Base-by-base conservation (phyloP, 1,140 invertebrate genomes). In the Lineus longissimus region DNA sequence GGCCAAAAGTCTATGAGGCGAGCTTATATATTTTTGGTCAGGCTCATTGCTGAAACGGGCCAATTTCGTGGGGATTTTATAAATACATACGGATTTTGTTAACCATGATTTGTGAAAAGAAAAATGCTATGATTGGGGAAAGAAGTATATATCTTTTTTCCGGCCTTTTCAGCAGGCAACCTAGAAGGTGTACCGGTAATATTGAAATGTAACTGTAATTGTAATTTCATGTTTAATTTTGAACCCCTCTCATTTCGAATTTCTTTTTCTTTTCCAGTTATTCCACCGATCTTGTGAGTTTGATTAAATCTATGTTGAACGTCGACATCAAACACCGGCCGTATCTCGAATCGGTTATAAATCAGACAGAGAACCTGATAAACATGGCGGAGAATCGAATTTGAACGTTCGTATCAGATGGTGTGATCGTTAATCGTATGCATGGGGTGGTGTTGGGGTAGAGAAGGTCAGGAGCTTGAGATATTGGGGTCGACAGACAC, bases 261-360 rank as follows among this genome's bases (percentile, higher is more conserved):
- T 51, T 51, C 9, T 4, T 51, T 6, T 23, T 51, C 25, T 59
- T 60, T 60, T 62, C 9, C 60, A 62, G 60, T 22, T 62, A 59
- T 62, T 62, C 45, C 45, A 19, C 19, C 29, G 27, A 57, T 19
- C 30, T 58, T 17, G 33, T 62, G 56, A 41, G 59, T 30, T 25
- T 62, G 23, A 57, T 58, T 2, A 62, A 57, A 40, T 55, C 25
- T 15, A 62, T 62, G 60, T 41, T 62, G n/a, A 29, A 15, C 13
- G 51, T 62, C 31, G 27, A 62, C 22, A n/a, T 41, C 19, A 11
- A 27, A n/a, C 2, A n/a, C 19, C 40, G 60, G 9, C 60, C 60
- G 15, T 29, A 13, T n/a, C 60, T 62, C 19, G 60, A 54, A 13
- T 9, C 13, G 25, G 54, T 62, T 22, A 60, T 58, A 29, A 7